Conservation (phyloP, 2,113 vertebrate genomes). For the Philantomba maxwellii region DNA sequence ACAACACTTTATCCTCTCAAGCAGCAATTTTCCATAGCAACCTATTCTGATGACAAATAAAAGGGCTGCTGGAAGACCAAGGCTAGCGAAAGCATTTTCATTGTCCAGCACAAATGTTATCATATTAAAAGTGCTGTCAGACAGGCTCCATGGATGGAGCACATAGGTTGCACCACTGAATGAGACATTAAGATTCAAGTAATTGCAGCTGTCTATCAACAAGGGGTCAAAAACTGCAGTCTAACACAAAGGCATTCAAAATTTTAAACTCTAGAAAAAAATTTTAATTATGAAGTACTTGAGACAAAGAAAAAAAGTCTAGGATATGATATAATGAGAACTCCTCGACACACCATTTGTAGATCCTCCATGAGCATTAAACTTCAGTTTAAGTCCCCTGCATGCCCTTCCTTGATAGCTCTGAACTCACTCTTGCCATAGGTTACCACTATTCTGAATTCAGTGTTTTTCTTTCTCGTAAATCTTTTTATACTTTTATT, state of each 20-base stretch:
- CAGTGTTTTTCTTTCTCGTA: neutral
- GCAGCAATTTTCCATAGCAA: slow-evolving; percentile 35
- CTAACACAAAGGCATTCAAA: neutral
- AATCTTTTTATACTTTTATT: neutral
- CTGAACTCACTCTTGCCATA: neutral
- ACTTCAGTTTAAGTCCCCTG: neutral
- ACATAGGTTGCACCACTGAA: neutral
- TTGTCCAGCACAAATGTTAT: neutral
- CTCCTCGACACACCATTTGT: neutral
- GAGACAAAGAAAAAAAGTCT: neutral
- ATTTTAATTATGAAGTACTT: neutral
- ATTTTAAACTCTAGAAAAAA: neutral
- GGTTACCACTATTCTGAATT: neutral
- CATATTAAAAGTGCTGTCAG: neutral
- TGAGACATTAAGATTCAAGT: neutral
- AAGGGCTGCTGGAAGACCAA: neutral
- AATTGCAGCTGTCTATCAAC: neutral
- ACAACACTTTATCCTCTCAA: neutral
- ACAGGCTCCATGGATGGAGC: neutral
- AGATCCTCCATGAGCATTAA: neutral
- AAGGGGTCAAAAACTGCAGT: neutral
- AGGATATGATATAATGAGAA: neutral
- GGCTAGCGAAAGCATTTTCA: neutral
- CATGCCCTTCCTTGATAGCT: neutral
- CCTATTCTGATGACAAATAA: neutral